Evolutionary conservation across 2,797 vertebrate species (phyloP).

Genomic region (Sardinella longiceps): DNA sequence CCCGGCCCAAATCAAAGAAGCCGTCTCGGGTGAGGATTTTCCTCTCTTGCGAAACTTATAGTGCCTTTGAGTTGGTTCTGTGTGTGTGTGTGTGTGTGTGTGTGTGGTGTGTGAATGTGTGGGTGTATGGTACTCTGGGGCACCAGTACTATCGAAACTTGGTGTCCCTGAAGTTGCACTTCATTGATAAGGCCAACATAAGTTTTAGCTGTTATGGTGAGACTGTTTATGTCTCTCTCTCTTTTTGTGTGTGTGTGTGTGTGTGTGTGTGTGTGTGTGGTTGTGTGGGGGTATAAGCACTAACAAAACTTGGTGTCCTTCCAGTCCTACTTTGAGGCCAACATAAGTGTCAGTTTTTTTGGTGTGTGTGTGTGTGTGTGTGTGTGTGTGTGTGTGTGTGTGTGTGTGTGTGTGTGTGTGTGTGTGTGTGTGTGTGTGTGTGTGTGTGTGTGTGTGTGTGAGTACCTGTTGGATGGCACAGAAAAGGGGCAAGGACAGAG

Average conservation of each 20-base stretch:
- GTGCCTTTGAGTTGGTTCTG: too few species aligned
- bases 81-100: conserved; percentile 16
- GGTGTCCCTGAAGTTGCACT: too few species aligned
- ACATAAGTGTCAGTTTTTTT: neutral
- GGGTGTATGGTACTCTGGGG: too few species aligned
- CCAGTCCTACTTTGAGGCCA: too few species aligned
- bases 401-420: neutral
- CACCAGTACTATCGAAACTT: too few species aligned
- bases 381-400: neutral
- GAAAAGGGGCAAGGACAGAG: conserved; percentile 81
- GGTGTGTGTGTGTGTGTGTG: neutral
- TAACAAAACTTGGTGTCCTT: neutral
- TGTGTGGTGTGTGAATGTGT: neutral
- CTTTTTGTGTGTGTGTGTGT: too few species aligned
- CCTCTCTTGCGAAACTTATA: too few species aligned
- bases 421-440: neutral
- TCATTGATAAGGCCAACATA: too few species aligned
- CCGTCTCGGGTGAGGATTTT: too few species aligned
- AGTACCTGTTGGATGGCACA: conserved; percentile 79
- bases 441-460: neutral
- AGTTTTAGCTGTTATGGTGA: too few species aligned
- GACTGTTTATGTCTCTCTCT: too few species aligned
- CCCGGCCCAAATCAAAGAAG: too few species aligned
- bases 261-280: neutral
- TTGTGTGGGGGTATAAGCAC: neutral